A percentile compares a stretch with the other conserved stretches of the same genome.
Evolutionary conservation across 2,797 vertebrate species (phyloP).

Genomic region (Rhabdomys pumilio): DNA sequence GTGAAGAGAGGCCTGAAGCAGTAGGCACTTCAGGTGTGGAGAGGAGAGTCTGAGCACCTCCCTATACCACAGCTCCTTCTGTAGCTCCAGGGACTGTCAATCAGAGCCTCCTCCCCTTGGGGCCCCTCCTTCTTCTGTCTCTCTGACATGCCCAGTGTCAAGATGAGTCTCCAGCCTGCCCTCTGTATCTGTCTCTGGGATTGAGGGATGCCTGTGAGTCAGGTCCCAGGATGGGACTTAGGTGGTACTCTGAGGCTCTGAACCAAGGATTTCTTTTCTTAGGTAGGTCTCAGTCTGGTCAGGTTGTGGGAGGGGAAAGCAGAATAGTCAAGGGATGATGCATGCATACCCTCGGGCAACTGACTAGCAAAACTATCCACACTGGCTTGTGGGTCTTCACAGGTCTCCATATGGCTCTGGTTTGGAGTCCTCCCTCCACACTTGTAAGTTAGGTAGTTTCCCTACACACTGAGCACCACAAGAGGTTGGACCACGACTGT

Average conservation of each 20-base stretch:
- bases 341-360: accelerated
- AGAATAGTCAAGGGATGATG: background rate
- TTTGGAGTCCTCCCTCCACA: accelerated
- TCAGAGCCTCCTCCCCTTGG: background rate
- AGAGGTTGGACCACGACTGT: too few relatives aligned
- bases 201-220: background rate
- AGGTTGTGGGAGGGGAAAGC: background rate
- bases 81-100: too few relatives aligned
- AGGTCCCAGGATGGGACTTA: accelerated
- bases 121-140: background rate
- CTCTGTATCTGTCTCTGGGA: background rate
- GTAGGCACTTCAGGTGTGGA: background rate
- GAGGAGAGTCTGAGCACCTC: background rate
- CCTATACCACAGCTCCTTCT: accelerated
- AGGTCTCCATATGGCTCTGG: background rate
- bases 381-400: background rate
- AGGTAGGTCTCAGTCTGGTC: background rate
- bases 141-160: accelerated
- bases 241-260: background rate
- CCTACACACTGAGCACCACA: background rate
- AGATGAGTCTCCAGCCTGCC: background rate
- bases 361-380: background rate
- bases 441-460: background rate
- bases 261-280: background rate
- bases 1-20: too few relatives aligned